These are phyloP conservation scores for Cladorhizidae sp. DNA, from an alignment of 37 sponge, comb jelly and placozoan genomes.

Conservation along the genomic window DNA sequence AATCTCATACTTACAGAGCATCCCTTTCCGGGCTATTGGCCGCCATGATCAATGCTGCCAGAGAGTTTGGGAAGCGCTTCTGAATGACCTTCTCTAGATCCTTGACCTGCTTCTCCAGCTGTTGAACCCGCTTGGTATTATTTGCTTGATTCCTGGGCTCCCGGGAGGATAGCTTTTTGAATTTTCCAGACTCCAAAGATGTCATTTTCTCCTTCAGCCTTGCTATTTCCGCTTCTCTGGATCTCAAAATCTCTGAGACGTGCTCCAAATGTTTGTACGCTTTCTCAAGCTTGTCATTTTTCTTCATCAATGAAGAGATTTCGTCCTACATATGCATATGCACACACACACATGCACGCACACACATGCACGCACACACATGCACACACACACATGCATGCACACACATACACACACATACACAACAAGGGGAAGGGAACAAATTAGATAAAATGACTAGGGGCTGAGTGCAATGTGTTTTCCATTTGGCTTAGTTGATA, in stretches of 20 bases:
- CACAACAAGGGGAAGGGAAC: too few relatives aligned
- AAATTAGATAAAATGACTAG: too few relatives aligned
- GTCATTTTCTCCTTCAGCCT: constrained; percentile 28
- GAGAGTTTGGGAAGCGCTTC: constrained; percentile 75
- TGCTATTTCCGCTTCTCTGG: constrained; percentile 43
- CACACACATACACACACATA: too few relatives aligned
- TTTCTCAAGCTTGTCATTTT: constrained; percentile 49
- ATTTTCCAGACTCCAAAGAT: background rate
- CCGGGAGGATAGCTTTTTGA: background rate
- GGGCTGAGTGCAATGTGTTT: too few relatives aligned
- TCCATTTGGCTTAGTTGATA: too few relatives aligned
- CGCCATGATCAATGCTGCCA: constrained; percentile 74
- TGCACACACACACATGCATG: too few relatives aligned
- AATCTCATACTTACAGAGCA: background rate
- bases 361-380: too few relatives aligned
- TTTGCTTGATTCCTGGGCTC: background rate
- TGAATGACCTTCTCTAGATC: constrained; percentile 68
- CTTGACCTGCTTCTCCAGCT: constrained; percentile 65
- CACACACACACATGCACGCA: too few relatives aligned
- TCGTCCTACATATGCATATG: constrained; percentile 19
- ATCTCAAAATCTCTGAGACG: constrained; percentile 36
- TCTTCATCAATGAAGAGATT: constrained; percentile 14
- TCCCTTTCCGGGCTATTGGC: background rate
- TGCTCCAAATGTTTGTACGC: constrained; percentile 45
- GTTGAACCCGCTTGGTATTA: constrained; percentile 22